Conservation (phyloP, 1,140 invertebrate species). For the Diabrotica undecimpunctata region DNA sequence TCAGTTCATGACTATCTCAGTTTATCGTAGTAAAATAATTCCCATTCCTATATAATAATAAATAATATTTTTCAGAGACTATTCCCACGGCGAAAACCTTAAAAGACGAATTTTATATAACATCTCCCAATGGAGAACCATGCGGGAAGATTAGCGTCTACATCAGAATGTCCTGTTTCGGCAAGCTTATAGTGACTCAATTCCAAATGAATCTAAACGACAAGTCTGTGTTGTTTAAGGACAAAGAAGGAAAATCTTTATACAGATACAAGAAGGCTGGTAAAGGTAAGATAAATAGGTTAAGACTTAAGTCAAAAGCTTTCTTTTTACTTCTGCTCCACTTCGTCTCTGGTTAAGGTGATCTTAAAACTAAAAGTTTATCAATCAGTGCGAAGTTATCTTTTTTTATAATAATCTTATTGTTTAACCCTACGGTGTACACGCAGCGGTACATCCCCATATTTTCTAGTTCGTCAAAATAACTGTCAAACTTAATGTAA, state of each 20-base stretch:
- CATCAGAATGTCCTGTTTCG: slow-evolving; percentile 60
- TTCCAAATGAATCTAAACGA: slow-evolving; percentile 54
- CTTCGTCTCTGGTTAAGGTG: too few species aligned
- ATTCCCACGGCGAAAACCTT: slow-evolving; percentile 48
- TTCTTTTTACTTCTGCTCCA: too few species aligned
- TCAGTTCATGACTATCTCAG: too few species aligned
- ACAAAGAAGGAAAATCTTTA: slow-evolving; percentile 44
- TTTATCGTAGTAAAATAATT: too few species aligned
- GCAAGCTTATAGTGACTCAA: slow-evolving; percentile 61
- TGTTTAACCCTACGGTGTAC: too few species aligned
- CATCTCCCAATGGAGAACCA: slow-evolving; percentile 47
- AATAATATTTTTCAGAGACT: slow-evolving; percentile 14
- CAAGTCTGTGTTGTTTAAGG: slow-evolving; percentile 46
- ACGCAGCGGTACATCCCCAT: too few species aligned
- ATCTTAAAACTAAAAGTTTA: too few species aligned
- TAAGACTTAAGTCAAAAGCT: background rate
- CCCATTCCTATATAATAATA: too few species aligned
- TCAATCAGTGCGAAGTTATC: too few species aligned
- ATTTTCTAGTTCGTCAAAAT: too few species aligned
- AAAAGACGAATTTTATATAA: slow-evolving; percentile 57
- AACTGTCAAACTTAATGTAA: too few species aligned
- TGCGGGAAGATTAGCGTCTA: slow-evolving; percentile 55
- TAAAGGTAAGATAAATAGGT: slow-evolving; percentile 20
- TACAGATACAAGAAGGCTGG: slow-evolving; percentile 42
- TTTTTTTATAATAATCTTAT: too few species aligned